A percentile compares a stretch with the other conserved stretches of the same genome.
phyloP scores from a whole-genome alignment of 2,113 vertebrate species.

The Podarcis raffonei region DNA sequence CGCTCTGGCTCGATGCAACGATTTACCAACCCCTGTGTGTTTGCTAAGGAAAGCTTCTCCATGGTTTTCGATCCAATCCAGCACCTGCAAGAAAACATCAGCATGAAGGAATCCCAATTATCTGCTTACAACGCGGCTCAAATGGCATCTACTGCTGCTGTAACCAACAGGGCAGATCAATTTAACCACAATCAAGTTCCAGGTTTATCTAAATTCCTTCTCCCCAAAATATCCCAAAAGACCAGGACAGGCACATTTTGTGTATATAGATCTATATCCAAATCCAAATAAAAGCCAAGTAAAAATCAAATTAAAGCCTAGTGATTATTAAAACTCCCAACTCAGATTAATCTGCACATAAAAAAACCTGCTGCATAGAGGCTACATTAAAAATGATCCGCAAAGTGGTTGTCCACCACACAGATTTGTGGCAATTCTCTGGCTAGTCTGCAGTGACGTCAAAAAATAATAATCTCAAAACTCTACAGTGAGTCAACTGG shows the following conservation, averaged over 20 bases:
- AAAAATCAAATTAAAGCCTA: background rate
- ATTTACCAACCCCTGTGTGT: conserved; percentile 96
- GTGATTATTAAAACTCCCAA: background rate
- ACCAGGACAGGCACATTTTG: background rate
- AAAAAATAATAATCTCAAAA: too few species aligned
- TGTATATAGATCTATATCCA: too few species aligned
- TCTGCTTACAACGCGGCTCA: accelerated
- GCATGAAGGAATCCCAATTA: background rate
- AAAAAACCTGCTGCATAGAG: background rate
- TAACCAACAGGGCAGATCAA: background rate
- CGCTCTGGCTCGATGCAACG: conserved; percentile 93
- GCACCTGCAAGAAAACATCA: conserved; percentile 77
- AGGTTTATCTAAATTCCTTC: background rate
- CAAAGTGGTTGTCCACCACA: background rate
- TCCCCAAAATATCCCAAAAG: background rate
- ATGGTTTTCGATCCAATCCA: conserved; percentile 99
- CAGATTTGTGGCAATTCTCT: background rate
- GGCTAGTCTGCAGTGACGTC: background rate
- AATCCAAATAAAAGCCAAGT: background rate
- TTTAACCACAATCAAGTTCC: background rate
- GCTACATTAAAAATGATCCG: background rate
- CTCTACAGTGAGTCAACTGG: too few species aligned
- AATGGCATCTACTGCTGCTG: background rate
- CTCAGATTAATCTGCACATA: background rate
- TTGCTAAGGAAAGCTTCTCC: conserved; percentile 98